Evolutionary conservation across 2,797 vertebrate species (phyloP).

Genomic region (Pygocentrus nattereri): DNA sequence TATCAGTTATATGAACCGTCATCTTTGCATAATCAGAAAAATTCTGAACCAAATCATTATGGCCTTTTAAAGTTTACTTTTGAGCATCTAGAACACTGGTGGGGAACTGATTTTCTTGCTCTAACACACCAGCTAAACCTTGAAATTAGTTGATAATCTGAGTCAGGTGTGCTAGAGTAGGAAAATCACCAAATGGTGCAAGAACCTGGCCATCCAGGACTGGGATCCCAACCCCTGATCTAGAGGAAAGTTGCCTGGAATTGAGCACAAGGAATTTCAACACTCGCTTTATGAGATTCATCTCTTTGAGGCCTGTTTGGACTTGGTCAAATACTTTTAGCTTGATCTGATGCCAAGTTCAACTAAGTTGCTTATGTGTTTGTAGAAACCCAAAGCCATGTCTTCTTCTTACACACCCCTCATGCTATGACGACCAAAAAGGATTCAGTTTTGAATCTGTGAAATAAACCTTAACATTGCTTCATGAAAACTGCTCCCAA

Average conservation of each 20-base stretch:
- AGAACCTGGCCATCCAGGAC: no score
- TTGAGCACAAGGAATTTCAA: constrained; percentile 4
- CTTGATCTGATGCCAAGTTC: constrained; percentile 26
- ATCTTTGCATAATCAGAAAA: neutral
- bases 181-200: no score
- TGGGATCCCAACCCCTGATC: no score
- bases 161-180: no score
- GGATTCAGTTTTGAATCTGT: constrained; percentile 16
- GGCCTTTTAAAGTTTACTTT: neutral
- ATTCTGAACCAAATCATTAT: neutral
- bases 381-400: neutral
- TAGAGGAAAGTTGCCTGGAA: constrained; percentile 36
- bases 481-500: neutral
- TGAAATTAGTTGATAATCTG: no score
- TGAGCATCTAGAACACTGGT: neutral
- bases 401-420: neutral
- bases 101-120: no score
- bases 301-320: constrained; percentile 42
- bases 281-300: constrained; percentile 15
- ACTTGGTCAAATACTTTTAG: constrained; percentile 27
- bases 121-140: no score
- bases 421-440: neutral
- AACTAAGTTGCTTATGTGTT: neutral
- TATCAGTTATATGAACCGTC: neutral
- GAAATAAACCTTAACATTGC: constrained; percentile 23